A percentile compares a stretch with the other conserved stretches of the same genome.
Conservation (phyloP, 1,140 invertebrate species). For the Latrodectus geometricus region DNA sequence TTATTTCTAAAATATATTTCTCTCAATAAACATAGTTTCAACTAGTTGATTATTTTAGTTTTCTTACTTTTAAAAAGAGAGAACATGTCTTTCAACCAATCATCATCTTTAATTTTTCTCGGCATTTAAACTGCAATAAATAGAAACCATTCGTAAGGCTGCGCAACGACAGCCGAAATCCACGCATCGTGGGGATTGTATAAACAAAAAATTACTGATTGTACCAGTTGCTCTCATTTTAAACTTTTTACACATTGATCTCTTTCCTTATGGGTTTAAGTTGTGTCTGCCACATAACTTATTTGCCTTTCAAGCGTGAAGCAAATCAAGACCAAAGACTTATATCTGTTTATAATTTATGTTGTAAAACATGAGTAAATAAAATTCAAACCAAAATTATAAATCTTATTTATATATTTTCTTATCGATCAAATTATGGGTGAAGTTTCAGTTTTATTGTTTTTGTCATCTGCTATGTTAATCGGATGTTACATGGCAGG, state of each 20-base stretch:
- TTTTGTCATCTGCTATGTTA: slow-evolving; percentile 85
- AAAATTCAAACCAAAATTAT: slow-evolving; percentile 64
- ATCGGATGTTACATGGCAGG: slow-evolving; percentile 94
- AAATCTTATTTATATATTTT: background rate
- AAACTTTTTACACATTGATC: background rate
- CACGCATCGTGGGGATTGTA: background rate
- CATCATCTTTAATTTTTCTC: background rate
- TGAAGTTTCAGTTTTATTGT: slow-evolving; percentile 63
- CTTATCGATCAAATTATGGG: slow-evolving; percentile 59
- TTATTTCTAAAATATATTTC: background rate
- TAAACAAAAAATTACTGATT: background rate
- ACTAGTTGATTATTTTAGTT: background rate
- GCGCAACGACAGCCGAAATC: background rate
- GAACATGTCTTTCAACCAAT: background rate
- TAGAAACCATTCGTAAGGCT: background rate
- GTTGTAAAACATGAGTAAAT: slow-evolving; percentile 21
- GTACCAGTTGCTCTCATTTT: background rate
- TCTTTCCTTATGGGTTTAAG: slow-evolving; percentile 53
- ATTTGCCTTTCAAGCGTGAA: slow-evolving; percentile 10
- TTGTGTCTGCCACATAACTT: slow-evolving; percentile 49
- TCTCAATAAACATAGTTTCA: background rate
- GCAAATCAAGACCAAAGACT: background rate
- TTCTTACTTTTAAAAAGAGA: too few relatives aligned
- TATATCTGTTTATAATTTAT: background rate
- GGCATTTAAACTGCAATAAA: background rate